Base-by-base conservation (phyloP, 2,888 invertebrate genomes). In the Orthosia gracilis region DNA sequence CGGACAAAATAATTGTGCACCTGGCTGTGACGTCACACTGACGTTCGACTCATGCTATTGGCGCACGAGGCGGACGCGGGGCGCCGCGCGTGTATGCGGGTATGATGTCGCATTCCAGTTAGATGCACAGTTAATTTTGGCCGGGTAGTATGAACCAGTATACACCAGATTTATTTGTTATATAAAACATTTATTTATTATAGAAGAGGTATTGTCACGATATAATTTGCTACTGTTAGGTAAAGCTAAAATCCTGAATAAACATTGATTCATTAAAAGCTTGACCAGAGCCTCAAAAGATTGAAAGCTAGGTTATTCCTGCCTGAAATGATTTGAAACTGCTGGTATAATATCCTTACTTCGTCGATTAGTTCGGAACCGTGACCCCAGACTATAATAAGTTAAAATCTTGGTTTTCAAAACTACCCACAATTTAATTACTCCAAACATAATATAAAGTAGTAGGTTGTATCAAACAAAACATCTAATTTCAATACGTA, bases 391-490 rank as follows among this genome's bases (percentile, higher is more conserved):
- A 66, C 12, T 9, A 17, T 2, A 5, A 4, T n/a, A 59, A 3
- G 18, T 40, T 40, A 54, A n/a, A 69, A 64, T 21, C 15, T 47
- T 23, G 0, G 40, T 21, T 21, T 45, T 64, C 61, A 54, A 59
- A 54, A 54, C 64, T 26, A 77, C 21, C 4, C 21, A 5, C 26
- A 18, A 15, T 23, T 52, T 21, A 15, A 45, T 31, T 1, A 50
- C 23, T 61, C 11, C 12, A 63, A 26, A 31, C 31, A n/a, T 54
- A 54, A 5, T 59, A 7, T 40, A 58, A 40, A 40, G 4, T 11
- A n/a, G n/a, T 57, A 78, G 47, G 31, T 72, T 66, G 23, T 52
- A 54, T 61, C 5, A 49, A 66, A 78, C 3, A 40, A 61, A 57
- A 72, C 15, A 26, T 54, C 31, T 31, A 45, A 59, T 59, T 59